Evolutionary conservation across 2,888 invertebrate genomes (phyloP), one percentile per base, ranked within the genome.

Genomic region (Aporophyla nigra): DNA sequence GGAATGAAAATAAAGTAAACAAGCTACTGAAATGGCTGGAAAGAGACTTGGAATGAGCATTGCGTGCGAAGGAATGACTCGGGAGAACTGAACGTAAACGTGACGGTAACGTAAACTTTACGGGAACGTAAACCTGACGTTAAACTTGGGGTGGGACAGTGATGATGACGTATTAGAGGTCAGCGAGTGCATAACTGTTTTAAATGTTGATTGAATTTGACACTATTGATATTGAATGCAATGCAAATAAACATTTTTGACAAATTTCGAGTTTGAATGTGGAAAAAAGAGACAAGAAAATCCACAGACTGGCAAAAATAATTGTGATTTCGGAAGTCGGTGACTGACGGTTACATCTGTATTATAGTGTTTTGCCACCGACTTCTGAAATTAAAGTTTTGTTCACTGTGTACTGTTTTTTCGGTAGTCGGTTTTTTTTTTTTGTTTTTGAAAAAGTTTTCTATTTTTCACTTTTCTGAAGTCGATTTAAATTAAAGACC

Each of bases 1-100:
- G 82, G 63, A 84, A 86, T 85, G 76, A 85, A 87, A 83, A 86
- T 83, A 83, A 87, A 86, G 87, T 87, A 86, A 87, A 86, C 87
- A 85, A 76, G 79, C 78, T 72, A 24, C 80, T 68, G 72, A 65
- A 85, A 86, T 85, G 72, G 85, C 72, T 78, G 72, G 72, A 71
- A 85, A 78, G 87, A 87, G 85, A 83, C 87, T 80, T 63, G 56
- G 70, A 85, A 86, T 82, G 87, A 71, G 72, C 78, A 74, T 82
- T 84, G 78, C 78, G 85, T 78, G 82, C 71, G 74, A 78, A 65
- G 71, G 69, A 85, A 81, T 81, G 82, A 65, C 71, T 76, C 43
- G 72, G 46, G 27, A 70, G 82, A 68, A 84, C 71, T 56, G 65
- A 67, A 77, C 70, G 72, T 73, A 80, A 82, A 83, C 65, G 54